Base-by-base conservation (phyloP, 2,113 vertebrate species). In the Tupaia tana region DNA sequence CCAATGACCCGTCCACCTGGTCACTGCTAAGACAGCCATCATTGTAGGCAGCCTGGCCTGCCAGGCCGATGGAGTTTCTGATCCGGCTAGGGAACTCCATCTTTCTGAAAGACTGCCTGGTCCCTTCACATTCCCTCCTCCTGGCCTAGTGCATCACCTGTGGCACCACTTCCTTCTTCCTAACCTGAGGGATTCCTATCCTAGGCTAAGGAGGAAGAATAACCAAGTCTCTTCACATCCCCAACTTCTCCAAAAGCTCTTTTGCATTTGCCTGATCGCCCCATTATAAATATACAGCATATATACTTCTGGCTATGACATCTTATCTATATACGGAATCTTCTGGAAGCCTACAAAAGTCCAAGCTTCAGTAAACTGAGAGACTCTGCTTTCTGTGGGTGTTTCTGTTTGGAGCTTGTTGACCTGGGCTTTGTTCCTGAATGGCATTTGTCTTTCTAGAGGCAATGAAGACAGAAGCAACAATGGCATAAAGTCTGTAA, bases 1-100 rank as follows among this genome's bases (percentile, higher is more conserved):
- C 27, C 20, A 34, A 2, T 67, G 80, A 25, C 66, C 27, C 20
- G 12, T 31, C 31, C 16, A 19, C 1, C 12, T 54, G 18, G 81
- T 67, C 63, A 56, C 73, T 11, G 13, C 10, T 54, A 56, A 56
- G 63, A 56, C 2, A 11, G 43, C 13, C 25, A 4, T 67, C 14
- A 0, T 0, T 3, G 1, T 54, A 54, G 61, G 12, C 20, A 27
- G 69, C 59, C 31, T n/a, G 82, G 31, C 31, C 31, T 0, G 24
- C 54, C 13, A 54, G 58, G 89, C 13, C 64, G 22, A 56, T 56
- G 86, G 16, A 5, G n/a, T 6, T 3, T 31, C 43, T 2, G 16
- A 43, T 19, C 7, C 6, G 22, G 13, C 31, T 59, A n/a, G 15
- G 43, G 66, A 34, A 25, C 7, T 4, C 4, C 52, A 6, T 29